Percentiles rank a stretch among this genome's conserved stretches.
These are phyloP conservation scores for Syngnathus scovelli DNA, from an alignment of 2,113 vertebrate genomes.

Conservation along the genomic window DNA sequence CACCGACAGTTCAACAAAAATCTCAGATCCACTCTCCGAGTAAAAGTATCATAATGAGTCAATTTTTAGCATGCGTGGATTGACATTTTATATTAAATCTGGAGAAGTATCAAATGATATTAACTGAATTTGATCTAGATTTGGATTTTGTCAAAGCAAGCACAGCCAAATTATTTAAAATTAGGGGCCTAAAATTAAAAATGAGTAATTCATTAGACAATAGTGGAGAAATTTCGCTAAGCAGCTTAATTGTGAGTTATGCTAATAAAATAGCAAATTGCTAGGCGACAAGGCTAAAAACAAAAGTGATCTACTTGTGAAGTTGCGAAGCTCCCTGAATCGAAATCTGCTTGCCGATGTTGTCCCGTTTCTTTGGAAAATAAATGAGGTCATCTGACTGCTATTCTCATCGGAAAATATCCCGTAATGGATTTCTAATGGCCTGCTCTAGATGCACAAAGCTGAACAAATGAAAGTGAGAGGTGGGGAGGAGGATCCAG, in stretches of 20 bases:
- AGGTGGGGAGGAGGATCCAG: constrained; percentile 32
- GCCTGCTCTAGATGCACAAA: constrained; percentile 43
- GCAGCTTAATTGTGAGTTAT: neutral
- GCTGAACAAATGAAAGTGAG: constrained; percentile 33
- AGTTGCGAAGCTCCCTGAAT: neutral
- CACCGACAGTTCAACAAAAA: neutral
- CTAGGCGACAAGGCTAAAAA: neutral
- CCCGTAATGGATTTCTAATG: constrained; percentile 64
- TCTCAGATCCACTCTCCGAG: neutral
- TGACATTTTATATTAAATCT: too few species aligned
- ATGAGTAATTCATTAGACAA: neutral
- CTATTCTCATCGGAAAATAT: constrained; percentile 42
- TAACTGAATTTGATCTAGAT: too few species aligned
- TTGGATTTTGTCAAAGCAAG: too few species aligned
- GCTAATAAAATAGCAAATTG: neutral
- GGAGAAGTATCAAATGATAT: too few species aligned
- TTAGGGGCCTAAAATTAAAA: neutral
- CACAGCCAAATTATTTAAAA: neutral
- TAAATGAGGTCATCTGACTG: constrained; percentile 37
- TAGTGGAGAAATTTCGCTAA: neutral
- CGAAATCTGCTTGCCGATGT: constrained; percentile 12
- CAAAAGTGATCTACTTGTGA: too few species aligned
- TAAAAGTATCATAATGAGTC: neutral
- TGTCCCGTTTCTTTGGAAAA: constrained; percentile 42
- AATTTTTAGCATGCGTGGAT: neutral